Evolutionary conservation across 2,797 vertebrate species (phyloP).

Genomic region (Syngnathus rostellatus): DNA sequence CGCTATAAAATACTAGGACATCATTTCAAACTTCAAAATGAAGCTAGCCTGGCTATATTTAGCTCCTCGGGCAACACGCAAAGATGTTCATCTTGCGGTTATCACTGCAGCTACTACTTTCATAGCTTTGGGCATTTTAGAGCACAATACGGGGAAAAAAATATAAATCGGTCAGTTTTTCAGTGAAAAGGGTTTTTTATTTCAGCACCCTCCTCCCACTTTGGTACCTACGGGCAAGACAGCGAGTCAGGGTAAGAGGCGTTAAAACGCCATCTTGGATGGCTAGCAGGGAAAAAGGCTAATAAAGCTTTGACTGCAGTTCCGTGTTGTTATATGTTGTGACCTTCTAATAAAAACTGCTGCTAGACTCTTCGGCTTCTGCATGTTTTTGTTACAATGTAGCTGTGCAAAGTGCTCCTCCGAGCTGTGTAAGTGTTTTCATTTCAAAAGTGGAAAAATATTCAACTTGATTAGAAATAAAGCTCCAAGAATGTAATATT

Average conservation of each 20-base stretch:
- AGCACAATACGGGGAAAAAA: not conserved
- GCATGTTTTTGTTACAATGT: not conserved
- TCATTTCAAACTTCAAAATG: no score
- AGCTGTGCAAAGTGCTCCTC: not conserved
- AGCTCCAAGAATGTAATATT: conserved; percentile 31
- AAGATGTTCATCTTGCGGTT: no score
- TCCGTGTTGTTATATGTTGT: not conserved
- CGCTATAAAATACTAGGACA: no score
- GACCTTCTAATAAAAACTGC: not conserved
- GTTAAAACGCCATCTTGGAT: not conserved
- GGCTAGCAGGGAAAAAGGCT: not conserved
- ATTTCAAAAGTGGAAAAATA: not conserved
- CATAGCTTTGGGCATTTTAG: not conserved
- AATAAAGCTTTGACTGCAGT: conserved; percentile 1
- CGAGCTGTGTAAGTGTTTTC: not conserved
- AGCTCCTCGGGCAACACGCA: no score
- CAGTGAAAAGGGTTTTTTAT: not conserved
- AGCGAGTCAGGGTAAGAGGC: not conserved
- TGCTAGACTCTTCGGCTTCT: not conserved
- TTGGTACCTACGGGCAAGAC: not conserved
- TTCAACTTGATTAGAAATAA: conserved; percentile 34
- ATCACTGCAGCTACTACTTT: no score
- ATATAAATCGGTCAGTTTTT: not conserved
- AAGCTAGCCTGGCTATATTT: no score
- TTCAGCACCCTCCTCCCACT: not conserved